Percentiles rank a stretch among this genome's conserved stretches.
These are phyloP conservation scores for Aricia agestis DNA, from an alignment of 1,140 invertebrate species.

Conservation along the genomic window DNA sequence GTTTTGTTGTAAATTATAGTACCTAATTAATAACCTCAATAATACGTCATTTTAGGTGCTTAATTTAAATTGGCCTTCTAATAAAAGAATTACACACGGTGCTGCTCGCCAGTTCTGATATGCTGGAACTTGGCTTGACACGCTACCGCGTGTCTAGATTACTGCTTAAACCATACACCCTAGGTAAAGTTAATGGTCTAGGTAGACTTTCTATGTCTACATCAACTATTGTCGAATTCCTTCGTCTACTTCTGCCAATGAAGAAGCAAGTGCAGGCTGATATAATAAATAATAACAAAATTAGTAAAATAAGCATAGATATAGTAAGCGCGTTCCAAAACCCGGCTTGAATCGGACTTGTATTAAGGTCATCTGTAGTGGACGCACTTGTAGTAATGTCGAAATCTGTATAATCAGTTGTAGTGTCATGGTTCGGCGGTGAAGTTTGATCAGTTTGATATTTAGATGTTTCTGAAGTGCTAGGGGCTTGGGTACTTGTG, in stretches of 20 bases:
- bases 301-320: conserved; percentile 28
- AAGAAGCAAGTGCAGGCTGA: conserved; percentile 29
- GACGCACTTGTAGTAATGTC: background rate
- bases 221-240: conserved; percentile 26
- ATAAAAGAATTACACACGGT: too few relatives aligned
- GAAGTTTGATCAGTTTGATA: background rate
- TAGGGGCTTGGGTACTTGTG: background rate
- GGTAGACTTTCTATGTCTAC: conserved; percentile 32
- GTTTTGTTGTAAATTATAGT: too few relatives aligned
- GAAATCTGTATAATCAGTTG: background rate
- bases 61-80: background rate
- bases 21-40: too few relatives aligned
- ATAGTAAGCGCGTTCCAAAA: conserved; percentile 36
- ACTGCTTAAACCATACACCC: conserved; percentile 30
- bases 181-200: conserved; percentile 34
- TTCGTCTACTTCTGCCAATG: conserved; percentile 32
- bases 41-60: too few relatives aligned
- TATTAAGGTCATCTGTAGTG: conserved; percentile 11
- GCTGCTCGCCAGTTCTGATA: too few relatives aligned
- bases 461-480: background rate
- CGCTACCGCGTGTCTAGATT: too few relatives aligned
- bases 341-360: background rate
- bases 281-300: conserved; percentile 30
- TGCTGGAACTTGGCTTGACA: too few relatives aligned
- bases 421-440: background rate